Conservation (phyloP, 2,797 vertebrate species). For the Phrynocephalus forsythii region DNA sequence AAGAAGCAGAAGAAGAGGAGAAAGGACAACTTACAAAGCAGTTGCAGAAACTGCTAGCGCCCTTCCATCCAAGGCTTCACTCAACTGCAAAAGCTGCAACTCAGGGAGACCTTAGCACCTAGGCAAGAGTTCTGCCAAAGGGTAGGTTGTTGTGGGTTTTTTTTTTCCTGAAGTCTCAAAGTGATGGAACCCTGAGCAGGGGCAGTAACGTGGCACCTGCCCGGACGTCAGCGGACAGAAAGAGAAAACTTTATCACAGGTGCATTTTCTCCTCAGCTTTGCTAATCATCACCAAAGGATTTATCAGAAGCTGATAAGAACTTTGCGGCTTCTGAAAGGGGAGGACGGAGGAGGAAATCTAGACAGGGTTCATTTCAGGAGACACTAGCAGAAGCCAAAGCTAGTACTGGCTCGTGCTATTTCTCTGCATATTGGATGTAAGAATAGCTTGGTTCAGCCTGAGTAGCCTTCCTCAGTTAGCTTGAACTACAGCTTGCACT, state of each 20-base stretch:
- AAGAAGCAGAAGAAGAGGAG: no score
- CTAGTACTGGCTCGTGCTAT: neutral
- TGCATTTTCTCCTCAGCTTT: neutral
- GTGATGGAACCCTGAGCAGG: neutral
- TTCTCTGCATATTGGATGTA: neutral
- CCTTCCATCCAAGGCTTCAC: neutral
- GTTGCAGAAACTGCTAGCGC: neutral
- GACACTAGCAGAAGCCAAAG: neutral
- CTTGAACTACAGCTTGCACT: neutral
- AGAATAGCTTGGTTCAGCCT: no score
- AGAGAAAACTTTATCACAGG: neutral
- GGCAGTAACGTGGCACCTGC: constrained; percentile 8
- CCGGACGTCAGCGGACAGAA: neutral
- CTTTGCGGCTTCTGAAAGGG: constrained; percentile 10
- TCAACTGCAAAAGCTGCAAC: neutral
- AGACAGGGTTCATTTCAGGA: neutral
- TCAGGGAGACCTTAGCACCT: neutral
- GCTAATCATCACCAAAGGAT: neutral
- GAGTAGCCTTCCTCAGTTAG: neutral
- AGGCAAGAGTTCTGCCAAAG: neutral
- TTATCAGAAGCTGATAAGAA: constrained; percentile 30
- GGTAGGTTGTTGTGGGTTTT: no score
- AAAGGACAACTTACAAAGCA: no score
- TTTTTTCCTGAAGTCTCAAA: constrained; percentile 16
- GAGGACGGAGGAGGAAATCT: neutral